Base-by-base conservation (phyloP, 2,113 vertebrate genomes). In the Mirza zaza region DNA sequence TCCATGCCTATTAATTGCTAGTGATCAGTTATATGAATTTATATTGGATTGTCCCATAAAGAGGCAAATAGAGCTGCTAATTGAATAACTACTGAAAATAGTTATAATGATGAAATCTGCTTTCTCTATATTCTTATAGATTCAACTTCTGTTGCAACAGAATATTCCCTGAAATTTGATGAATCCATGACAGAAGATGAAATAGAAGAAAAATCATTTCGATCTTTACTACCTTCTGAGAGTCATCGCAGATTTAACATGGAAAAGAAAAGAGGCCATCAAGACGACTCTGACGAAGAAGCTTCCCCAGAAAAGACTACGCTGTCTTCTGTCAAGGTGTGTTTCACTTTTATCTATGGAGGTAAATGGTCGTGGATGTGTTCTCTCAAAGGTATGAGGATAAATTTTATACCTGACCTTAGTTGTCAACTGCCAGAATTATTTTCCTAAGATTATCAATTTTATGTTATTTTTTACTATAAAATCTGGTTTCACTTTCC, bases 101-200 rank as follows among this genome's bases (percentile, higher is more conserved):
- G 61, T 98, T 75, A 55, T 20, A 63, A 94, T 67, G 18, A 6
- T 87, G 93, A 97, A 94, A 13, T 93, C 2, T 7, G 18, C 92
- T 97, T 63, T n/a, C 52, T 94, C 20, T 48, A 82, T 95, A 79
- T 86, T 97, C 76, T 94, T 79, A 96, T 96, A 98, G 99, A 99
- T 97, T 99, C 98, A 0, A 98, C 98, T 48, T 99, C 99, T 17
- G 83, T 99, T 94, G 99, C 98, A 96, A 99, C 99, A 76, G 99
- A 99, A 89, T 99, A 99, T 98, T 99, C 99, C 34, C 97, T 99
- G 48, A 99, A 99, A 98, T 99, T 99, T 97, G 99, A 99, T 90
- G 99, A 99, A 97, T 99, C 99, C 5, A 99, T 99, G 99, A 99
- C 99, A 25, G 99, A 99, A 98, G 99, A 99, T 92, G 99, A 99